Evolutionary conservation across 1,140 invertebrate species (phyloP), one percentile per base, ranked within the genome.

Genomic region (Asbolus verrucosus): DNA sequence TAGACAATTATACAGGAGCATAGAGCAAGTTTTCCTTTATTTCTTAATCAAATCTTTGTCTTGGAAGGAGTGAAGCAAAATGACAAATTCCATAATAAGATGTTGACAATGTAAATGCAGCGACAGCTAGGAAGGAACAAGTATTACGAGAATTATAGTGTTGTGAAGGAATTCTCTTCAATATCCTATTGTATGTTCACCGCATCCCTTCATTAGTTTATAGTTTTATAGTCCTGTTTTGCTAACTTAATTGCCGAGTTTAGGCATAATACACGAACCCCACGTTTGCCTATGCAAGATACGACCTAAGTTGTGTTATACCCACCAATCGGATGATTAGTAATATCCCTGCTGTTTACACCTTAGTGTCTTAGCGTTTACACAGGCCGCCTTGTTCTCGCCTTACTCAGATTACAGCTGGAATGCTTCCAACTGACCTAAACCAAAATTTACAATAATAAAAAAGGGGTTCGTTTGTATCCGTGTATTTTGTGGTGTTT

Each of bases 191-290:
- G 62, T 67, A 31, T 59, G 66, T 59, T 59, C 50, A 59, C 65
- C 66, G 33, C 66, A 67, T 59, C 66, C 50, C 66, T 67, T 67
- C 66, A 67, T 67, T 67, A 67, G 66, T 67, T 67, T 67, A 67
- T 67, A 67, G 66, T 67, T 67, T 67, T 67, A 67, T 67, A 67
- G 66, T 59, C 66, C 46, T 67, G 50, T 67, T 67, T 67, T 54
- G 41, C 50, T 67, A 67, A 67, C 46, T 67, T 67, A 67, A 67
- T 67, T 67, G 50, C 66, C 33, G 66, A 67, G 50, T 67, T 67
- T 67, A 67, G 30, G 66, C 66, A 67, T 67, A 59, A 60, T 67
- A 67, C 66, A 67, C 66, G 66, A 67, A 41, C 46, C 66, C 66
- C 38, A 59, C 66, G 66, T 59, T 67, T 67, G 66, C 46, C 50